Conservation (phyloP, 2,888 invertebrate species). For the Uropetala carovei region DNA sequence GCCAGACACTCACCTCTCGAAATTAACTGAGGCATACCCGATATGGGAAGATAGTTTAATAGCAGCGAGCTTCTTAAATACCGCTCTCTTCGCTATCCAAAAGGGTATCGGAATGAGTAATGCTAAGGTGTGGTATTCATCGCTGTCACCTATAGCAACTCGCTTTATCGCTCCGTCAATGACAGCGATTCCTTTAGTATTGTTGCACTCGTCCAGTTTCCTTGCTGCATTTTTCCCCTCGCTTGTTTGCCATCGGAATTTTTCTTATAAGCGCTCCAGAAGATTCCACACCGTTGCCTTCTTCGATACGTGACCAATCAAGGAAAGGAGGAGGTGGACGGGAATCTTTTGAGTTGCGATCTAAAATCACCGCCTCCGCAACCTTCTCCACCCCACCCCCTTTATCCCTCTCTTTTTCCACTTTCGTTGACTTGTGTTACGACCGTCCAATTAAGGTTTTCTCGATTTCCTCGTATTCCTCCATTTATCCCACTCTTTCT, state of each 20-base stretch:
- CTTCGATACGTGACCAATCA: background rate
- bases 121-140: no score
- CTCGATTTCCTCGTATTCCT: background rate
- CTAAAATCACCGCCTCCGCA: background rate
- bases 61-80: no score
- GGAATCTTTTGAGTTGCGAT: constrained; percentile 33
- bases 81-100: no score
- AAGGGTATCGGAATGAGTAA: no score
- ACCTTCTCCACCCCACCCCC: background rate
- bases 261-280: background rate
- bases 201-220: background rate
- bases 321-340: background rate
- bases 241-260: background rate
- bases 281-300: background rate
- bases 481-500: background rate
- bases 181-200: no score
- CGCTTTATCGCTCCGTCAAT: no score
- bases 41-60: no score
- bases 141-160: no score
- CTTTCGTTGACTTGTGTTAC: background rate
- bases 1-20: no score
- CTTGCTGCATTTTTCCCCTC: background rate
- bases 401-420: no score
- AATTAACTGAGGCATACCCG: no score
- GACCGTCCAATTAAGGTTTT: background rate